A percentile compares a stretch with the other conserved stretches of the same genome.
These are phyloP conservation scores for Sebastes fasciatus DNA, from an alignment of 2,113 vertebrate species.

Conservation along the genomic window DNA sequence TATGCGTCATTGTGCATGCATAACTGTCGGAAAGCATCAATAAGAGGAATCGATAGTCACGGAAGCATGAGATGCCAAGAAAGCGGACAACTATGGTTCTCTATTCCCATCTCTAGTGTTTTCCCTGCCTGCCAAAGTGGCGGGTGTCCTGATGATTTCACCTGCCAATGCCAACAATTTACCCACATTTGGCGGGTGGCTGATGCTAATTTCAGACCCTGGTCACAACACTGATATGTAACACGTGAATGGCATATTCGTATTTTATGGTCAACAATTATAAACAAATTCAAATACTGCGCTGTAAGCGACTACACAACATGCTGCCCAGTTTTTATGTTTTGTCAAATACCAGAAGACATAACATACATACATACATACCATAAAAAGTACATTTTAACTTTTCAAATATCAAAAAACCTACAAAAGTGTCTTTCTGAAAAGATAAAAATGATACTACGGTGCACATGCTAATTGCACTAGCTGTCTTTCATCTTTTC, in stretches of 20 bases:
- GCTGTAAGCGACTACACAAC: background rate
- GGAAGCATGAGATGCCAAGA: too few relatives aligned
- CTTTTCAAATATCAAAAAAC: background rate
- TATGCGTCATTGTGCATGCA: too few relatives aligned
- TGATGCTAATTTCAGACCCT: too few relatives aligned
- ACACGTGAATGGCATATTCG: background rate
- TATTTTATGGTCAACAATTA: background rate
- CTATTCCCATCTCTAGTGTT: too few relatives aligned
- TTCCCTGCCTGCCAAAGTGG: too few relatives aligned
- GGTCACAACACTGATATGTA: background rate
- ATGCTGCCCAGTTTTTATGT: background rate
- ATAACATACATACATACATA: background rate
- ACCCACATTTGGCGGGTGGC: too few relatives aligned
- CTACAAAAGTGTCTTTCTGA: background rate
- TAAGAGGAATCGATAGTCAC: too few relatives aligned
- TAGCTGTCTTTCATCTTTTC: conserved; percentile 25
- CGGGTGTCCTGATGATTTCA: too few relatives aligned
- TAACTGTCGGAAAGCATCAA: too few relatives aligned
- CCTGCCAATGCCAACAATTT: too few relatives aligned
- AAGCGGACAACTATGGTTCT: too few relatives aligned
- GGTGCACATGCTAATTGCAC: background rate
- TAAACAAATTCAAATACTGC: background rate
- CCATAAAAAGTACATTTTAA: background rate
- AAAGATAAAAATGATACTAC: background rate
- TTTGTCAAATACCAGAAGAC: background rate